Evolutionary conservation across 2,888 invertebrate genomes (phyloP), one percentile per base, ranked within the genome.

Genomic region (Macaria notata): DNA sequence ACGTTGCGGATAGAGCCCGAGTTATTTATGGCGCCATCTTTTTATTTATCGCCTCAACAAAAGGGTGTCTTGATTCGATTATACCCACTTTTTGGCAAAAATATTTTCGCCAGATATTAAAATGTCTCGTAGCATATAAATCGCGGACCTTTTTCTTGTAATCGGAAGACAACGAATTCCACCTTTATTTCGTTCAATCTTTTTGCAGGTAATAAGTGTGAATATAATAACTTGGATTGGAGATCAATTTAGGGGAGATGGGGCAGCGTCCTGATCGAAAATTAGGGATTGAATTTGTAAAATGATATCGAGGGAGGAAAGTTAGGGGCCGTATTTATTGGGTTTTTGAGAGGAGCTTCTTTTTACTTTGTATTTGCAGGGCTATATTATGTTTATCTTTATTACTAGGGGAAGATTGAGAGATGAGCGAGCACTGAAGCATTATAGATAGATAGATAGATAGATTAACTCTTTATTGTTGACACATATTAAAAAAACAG

Each of bases 1-100:
- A 75, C 73, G 72, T 63, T 43, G 43, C 75, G 76, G 68, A 68
- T 71, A 69, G 68, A 47, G 70, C 73, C 75, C 77, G 74, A 79
- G 78, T 86, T 83, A 87, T 88, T 86, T 85, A 84, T 79, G 65
- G 68, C 59, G 69, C 63, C 59, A 65, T 73, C 73, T 72, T 64
- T 83, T 82, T 82, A 83, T 83, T 84, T 83, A 84, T 83, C 71
- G 73, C 67, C 65, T 59, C 62, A 66, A 68, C 68, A 69, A 75
- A 83, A 81, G 73, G 78, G 80, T 66, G 65, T 63, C 61, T 47
- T 59, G 75, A 81, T 77, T 79, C 76, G 69, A 76, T 79, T 77
- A 70, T 83, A 79, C 76, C 75, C 4, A 36, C 33, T 66, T 69
- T 73, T 69, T 66, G 65, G 66, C 58, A 70, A 70, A 70, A 72